Evolutionary conservation across 2,888 invertebrate species (phyloP), one percentile per base, ranked within the genome.

Genomic region (Macaria liturata): DNA sequence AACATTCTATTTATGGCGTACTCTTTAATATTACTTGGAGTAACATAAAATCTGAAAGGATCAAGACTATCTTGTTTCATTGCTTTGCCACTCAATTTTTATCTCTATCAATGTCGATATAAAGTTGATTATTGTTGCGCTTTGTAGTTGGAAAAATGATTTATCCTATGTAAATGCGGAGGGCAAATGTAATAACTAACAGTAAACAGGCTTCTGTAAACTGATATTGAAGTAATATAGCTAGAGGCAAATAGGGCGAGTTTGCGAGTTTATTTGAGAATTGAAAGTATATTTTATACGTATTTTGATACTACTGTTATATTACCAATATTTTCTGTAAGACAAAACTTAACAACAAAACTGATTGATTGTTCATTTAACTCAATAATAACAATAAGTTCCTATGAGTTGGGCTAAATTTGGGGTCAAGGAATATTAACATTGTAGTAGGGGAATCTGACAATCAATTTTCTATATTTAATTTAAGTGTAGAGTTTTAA

Each of bases 101-200:
- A 46, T 54, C 60, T 61, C 66, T 64, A 58, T 61, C 40, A 8
- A 20, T 31, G 7, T 8, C 34, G 39, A 48, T 34, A 57, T 63
- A 63, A 57, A 62, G 47, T 47, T 50, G 48, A 59, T 52, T 54
- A 49, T 59, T 54, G 43, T 20, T 46, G 39, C 46, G 47, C 34
- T 52, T 42, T 45, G 44, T 32, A 49, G 53, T 51, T 51, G 43
- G 57, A 61, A 67, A 64, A 67, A 65, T 67, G 60, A 67, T 69
- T 67, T 66, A 65, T 64, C 65, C 65, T 61, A 65, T 65, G 65
- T 68, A 68, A 68, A 68, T 68, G 57, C 48, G 48, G 58, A 30
- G 59, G 51, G 65, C 56, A 67, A 67, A 69, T 64, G 65, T 69
- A 65, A 69, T 69, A 67, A 67, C 67, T 66, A 64, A 64, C 56